Conservation (phyloP, 2,888 invertebrate genomes). For the Hemicrepidius hirtus region DNA sequence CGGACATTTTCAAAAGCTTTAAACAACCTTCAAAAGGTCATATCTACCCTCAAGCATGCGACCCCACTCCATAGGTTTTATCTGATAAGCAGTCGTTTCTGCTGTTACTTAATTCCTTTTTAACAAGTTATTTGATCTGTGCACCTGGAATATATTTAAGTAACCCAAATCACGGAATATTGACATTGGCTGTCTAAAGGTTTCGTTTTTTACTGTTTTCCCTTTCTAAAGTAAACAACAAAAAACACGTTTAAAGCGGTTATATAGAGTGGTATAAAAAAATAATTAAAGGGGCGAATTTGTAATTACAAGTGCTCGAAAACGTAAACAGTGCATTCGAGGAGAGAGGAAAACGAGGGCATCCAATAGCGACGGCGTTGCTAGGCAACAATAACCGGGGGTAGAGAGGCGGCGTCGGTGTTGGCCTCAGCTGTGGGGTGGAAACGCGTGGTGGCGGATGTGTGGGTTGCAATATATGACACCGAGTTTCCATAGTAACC, state of each 20-base stretch:
- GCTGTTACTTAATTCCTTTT: neutral
- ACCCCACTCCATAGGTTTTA: neutral
- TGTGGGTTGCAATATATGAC: constrained; percentile 64
- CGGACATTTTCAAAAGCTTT: neutral
- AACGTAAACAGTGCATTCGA: constrained; percentile 62
- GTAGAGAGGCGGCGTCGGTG: constrained; percentile 60
- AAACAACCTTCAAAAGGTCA: constrained; percentile 9
- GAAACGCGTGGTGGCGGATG: constrained; percentile 63
- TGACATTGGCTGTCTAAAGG: too few relatives aligned
- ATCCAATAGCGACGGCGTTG: constrained; percentile 59
- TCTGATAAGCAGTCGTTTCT: constrained; percentile 9
- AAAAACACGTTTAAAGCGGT: neutral
- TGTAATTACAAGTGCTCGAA: constrained; percentile 56
- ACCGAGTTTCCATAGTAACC: constrained; percentile 63
- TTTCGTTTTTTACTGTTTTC: neutral
- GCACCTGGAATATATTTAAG: constrained; percentile 6
- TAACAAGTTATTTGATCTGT: neutral
- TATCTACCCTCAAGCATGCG: neutral
- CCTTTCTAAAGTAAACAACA: neutral
- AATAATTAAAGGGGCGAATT: constrained; percentile 55
- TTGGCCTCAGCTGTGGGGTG: constrained; percentile 56
- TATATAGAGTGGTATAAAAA: constrained; percentile 32
- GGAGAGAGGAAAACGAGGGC: constrained; percentile 53
- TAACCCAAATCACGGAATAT: neutral
- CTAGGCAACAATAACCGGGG: constrained; percentile 62